Evolutionary conservation across 2,888 invertebrate genomes (phyloP), one percentile per base, ranked within the genome.

Genomic region (Yponomeuta cagnagella): DNA sequence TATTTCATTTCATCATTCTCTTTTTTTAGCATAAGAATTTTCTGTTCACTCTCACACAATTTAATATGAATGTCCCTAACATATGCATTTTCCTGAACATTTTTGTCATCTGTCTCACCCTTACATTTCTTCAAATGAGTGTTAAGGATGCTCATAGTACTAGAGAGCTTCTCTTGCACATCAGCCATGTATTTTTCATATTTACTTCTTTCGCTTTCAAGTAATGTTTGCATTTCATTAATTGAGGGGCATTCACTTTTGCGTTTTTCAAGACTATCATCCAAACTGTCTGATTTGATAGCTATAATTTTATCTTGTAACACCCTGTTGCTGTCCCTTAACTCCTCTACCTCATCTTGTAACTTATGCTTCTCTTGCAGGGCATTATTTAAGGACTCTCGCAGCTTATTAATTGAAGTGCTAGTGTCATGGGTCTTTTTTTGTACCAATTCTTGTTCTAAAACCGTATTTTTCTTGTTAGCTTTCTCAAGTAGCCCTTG

Each of bases 391-490:
- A 88, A 76, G 31, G 82, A 80, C 73, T 86, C 83, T 72, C 86
- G 85, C 43, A 77, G 72, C 72, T 73, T 76, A 69, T 74, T 68
- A 63, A 79, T 70, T 72, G 80, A 80, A 71, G 79, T 74, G 72
- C 82, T 79, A 68, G 72, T 52, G 23, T 52, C 52, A 48, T 69
- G 52, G 48, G 31, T 77, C 75, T 65, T 75, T 74, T 67, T 74
- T 77, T 88, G 75, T 71, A 79, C 93, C 93, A 95, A 73, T 93
- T 94, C 76, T 93, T 86, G 74, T 93, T 95, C 79, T 93, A 93
- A 79, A 93, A 93, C 86, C 93, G 79, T 75, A 77, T 90, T 91
- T 79, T 82, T 87, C 72, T 81, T 74, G 68, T 76, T 80, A 30
- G 90, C 77, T n/a, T 79, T 80, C 71, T 95, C 94, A 71, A 95